Percentiles rank a stretch among this genome's conserved stretches.
Conservation (phyloP, 2,797 vertebrate species). For the Dermochelys coriacea region DNA sequence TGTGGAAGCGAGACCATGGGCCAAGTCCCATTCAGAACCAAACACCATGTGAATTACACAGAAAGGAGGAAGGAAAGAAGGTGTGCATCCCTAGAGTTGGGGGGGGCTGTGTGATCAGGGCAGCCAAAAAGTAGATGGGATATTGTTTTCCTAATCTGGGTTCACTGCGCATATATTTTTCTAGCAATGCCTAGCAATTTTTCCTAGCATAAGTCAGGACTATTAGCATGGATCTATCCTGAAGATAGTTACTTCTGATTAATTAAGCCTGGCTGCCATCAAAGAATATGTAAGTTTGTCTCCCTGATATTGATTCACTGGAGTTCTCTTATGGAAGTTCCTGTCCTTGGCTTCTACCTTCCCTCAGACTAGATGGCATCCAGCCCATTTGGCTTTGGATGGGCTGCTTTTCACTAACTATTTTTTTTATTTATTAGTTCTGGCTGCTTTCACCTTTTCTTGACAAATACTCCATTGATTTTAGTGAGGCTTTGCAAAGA, state of each 20-base stretch:
- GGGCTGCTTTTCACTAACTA: background rate
- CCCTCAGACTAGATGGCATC: accelerated
- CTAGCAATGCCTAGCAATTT: too few species aligned
- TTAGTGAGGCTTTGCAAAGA: background rate
- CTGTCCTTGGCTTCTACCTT: background rate
- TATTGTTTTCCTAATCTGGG: background rate
- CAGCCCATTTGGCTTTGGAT: background rate
- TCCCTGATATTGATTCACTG: background rate
- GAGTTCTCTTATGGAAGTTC: background rate
- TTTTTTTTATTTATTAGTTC: background rate
- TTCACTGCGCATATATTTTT: accelerated
- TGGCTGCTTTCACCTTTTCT: background rate
- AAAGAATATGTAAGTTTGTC: background rate
- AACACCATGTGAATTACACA: background rate
- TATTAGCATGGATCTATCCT: accelerated
- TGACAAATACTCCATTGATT: background rate
- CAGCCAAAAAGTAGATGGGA: accelerated
- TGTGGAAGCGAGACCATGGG: background rate
- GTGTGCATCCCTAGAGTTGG: background rate
- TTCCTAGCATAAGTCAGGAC: background rate
- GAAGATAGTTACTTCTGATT: background rate
- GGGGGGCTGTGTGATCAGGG: background rate
- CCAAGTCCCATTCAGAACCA: background rate
- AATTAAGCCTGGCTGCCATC: background rate
- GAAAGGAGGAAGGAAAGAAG: background rate